Evolutionary conservation across 1,140 invertebrate genomes (phyloP).

Genomic region (Caenorhabditis latens): DNA sequence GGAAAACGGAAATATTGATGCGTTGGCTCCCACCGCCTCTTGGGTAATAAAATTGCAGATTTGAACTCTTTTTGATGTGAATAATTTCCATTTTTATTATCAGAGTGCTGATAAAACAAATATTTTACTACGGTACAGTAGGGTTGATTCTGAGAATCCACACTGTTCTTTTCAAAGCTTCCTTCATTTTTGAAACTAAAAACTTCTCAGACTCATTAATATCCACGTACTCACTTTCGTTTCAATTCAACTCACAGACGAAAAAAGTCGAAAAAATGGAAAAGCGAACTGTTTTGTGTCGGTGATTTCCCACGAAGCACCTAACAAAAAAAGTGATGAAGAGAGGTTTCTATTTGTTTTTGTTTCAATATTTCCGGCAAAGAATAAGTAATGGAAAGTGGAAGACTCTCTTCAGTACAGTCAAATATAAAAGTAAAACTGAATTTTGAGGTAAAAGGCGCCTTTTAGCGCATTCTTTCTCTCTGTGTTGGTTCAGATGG

Average conservation of each 20-base stretch:
- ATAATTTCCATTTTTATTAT: constrained; percentile 11
- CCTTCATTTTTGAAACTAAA: neutral
- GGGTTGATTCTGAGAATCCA: no score
- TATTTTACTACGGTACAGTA: neutral
- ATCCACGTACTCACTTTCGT: neutral
- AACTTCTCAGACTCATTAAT: neutral
- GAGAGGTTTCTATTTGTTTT: constrained; percentile 48
- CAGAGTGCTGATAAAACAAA: neutral
- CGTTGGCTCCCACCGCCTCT: constrained; percentile 39
- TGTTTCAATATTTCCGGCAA: constrained; percentile 8
- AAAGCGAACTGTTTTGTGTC: constrained; percentile 33
- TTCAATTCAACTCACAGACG: neutral
- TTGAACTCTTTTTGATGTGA: neutral
- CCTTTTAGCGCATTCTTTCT: constrained; percentile 27
- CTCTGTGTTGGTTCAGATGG: constrained; percentile 50
- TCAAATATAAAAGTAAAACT: constrained; percentile 1
- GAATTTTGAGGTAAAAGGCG: constrained; percentile 49
- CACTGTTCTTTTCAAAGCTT: no score
- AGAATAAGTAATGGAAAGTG: neutral
- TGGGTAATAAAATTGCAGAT: constrained; percentile 26
- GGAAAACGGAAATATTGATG: neutral
- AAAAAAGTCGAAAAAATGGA: neutral
- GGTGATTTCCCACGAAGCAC: constrained; percentile 29
- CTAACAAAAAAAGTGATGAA: neutral
- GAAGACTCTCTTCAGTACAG: neutral